Evolutionary conservation across 2,797 vertebrate species (phyloP), one percentile per base, ranked within the genome.

Genomic region (Pipistrellus pipistrellus): DNA sequence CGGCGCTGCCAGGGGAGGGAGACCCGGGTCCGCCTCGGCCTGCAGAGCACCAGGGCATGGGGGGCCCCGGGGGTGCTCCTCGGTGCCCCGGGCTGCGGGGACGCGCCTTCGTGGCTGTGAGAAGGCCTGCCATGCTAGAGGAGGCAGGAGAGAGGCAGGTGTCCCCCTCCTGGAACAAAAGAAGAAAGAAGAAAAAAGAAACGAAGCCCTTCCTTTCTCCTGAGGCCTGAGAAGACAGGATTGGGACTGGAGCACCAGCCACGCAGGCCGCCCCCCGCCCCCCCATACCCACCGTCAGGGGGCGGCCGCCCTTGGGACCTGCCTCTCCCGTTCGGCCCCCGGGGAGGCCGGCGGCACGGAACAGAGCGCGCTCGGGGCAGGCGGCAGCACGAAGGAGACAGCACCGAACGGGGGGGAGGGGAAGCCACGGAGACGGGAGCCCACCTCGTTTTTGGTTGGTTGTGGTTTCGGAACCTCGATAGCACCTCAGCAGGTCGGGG

Each of bases 401-500:
- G 95, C 95, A 96, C 96, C 93, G 89, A 91, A 30, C 21, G 48
- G 46, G 23, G 66, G 55, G 66, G 78, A 89, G n/a, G 35, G 38
- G 23, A 55, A 96, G 96, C 96, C 97, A 13, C 89, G 93, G 94
- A 90, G 92, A 93, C 96, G 71, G 88, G 94, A 96, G 97, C 96
- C 97, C 95, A 97, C 96, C 97, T 96, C 95, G 66, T 93, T 96
- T 96, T 93, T 96, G 97, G 97, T 96, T 97, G 98, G 97, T 98
- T 97, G 96, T 96, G 97, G 96, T 97, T 98, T 98, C 96, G 96
- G 96, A 92, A 97, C 97, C 96, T 95, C 62, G 97, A 97, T 98
- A 98, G 98, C 98, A 98, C 98, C 98, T 98, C 97, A 96, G 98
- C 98, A 92, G 97, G 98, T 98, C 97, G 97, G 97, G 98, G 96